Percentiles rank a stretch among this genome's conserved stretches.
These are phyloP conservation scores for Peromyscus maniculatus DNA, from an alignment of 2,113 vertebrate genomes.

Conservation along the genomic window DNA sequence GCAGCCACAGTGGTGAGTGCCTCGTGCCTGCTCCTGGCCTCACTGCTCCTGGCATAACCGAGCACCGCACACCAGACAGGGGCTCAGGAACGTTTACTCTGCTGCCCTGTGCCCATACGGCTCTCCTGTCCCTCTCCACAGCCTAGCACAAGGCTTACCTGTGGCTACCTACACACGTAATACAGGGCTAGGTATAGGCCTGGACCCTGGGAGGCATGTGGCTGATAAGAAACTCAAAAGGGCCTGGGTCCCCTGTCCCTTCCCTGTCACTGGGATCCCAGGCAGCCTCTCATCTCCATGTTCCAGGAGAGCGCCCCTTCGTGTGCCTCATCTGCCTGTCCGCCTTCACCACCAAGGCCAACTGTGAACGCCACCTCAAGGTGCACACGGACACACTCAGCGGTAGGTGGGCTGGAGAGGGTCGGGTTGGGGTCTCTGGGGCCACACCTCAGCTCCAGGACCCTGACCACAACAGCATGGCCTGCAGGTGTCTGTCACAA, in stretches of 20 bases:
- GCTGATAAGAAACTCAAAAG: neutral
- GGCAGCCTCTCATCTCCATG: neutral
- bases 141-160: neutral
- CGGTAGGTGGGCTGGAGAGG: slow-evolving; percentile 82
- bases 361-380: slow-evolving; percentile 98
- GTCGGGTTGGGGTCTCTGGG: neutral
- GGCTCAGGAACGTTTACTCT: neutral
- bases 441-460: neutral
- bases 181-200: neutral
- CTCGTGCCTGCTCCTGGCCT: neutral
- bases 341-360: slow-evolving; percentile 98
- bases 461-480: slow-evolving; percentile 6
- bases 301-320: slow-evolving; percentile 96
- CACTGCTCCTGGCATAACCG: neutral
- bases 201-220: neutral
- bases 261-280: too few species aligned
- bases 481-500: slow-evolving; percentile 93
- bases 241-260: neutral
- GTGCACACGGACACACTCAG: slow-evolving; percentile 97
- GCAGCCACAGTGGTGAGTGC: slow-evolving; percentile 95
- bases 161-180: neutral
- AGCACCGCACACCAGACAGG: neutral
- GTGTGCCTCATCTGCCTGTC: slow-evolving; percentile 98
- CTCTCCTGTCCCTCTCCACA: neutral
- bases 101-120: neutral